Percentiles rank a stretch among this genome's conserved stretches.
Conservation (phyloP, 2,113 vertebrate species). For the pig (Sus scrofa) region T2T-Sscrofa CM000814.6:42635001-42635500, state of each 20-base stretch:
- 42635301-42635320: background rate
- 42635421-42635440: background rate
- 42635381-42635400: background rate
- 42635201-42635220: background rate
- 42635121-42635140: background rate
- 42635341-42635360: background rate
- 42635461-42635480: background rate
- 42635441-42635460: rapidly evolving
- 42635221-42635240: background rate
- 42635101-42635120: background rate
- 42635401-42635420: background rate
- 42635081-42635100: background rate
- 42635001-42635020: background rate
- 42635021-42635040: background rate
- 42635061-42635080: background rate
- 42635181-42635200: background rate
- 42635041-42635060: background rate
- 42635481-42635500: background rate
- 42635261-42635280: background rate
- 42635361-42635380: background rate
- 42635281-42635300: background rate
- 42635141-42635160: background rate
- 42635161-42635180: background rate
- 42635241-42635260: background rate
- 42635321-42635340: background rate